These are phyloP conservation scores for Aselliscus stoliczkanus DNA, from an alignment of 2,797 vertebrate species.

Conservation along the genomic window DNA sequence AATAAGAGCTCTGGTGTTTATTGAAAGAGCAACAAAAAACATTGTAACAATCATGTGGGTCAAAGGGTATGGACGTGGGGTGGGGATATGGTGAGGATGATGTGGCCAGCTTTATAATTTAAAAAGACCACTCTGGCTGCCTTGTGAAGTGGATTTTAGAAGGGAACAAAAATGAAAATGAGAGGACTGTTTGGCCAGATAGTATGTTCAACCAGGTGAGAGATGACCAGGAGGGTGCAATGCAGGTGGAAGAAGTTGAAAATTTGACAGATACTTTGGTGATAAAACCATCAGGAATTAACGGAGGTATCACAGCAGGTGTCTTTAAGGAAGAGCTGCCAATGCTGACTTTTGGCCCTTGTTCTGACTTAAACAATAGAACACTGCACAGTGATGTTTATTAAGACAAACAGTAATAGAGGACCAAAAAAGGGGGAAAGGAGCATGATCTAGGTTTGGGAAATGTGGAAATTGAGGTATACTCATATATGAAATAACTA, in stretches of 20 bases:
- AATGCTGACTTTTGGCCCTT: neutral
- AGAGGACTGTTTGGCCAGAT: neutral
- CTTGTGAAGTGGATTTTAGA: neutral
- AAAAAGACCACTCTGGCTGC: neutral
- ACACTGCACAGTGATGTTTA: neutral
- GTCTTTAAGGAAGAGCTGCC: neutral
- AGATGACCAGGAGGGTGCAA: neutral
- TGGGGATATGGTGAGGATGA: neutral
- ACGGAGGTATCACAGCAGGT: neutral
- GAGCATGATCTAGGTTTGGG: neutral
- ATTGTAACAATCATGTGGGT: neutral
- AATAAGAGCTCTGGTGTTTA: neutral
- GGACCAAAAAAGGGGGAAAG: neutral
- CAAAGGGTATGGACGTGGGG: neutral
- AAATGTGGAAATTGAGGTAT: neutral
- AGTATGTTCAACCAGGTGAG: too few species aligned
- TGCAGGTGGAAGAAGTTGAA: neutral
- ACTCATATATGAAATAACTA: neutral
- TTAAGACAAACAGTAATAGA: neutral
- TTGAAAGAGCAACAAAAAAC: neutral
- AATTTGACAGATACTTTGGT: neutral
- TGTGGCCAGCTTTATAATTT: neutral
- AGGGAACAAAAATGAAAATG: neutral
- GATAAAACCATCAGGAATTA: neutral
- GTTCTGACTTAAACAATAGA: too few species aligned